Evolutionary conservation across 64 coral and sea anemone genomes (phyloP).

Genomic region (Exaiptasia diaphana): DNA sequence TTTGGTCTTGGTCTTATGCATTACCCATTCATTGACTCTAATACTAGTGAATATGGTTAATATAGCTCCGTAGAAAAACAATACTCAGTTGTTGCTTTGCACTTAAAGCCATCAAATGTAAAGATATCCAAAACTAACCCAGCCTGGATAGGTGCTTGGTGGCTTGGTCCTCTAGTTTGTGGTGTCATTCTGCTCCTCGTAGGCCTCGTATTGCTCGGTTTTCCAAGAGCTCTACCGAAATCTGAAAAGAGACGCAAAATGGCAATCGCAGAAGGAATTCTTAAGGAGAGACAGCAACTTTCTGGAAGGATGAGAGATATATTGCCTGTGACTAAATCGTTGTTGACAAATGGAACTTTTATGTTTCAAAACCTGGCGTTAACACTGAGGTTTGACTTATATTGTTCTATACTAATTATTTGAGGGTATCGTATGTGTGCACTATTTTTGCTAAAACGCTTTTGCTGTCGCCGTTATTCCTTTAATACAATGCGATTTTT

Average conservation of each 20-base stretch:
- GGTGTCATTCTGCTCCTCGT: constrained; percentile 4
- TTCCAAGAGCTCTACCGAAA: constrained; percentile 20
- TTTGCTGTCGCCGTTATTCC: too few species aligned
- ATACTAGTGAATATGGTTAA: background rate
- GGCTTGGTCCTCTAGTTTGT: constrained; percentile 30
- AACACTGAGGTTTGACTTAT: background rate
- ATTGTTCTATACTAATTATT: background rate
- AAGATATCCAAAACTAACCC: background rate
- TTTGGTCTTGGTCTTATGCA: background rate
- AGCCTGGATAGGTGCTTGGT: constrained; percentile 54
- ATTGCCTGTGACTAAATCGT: constrained; percentile 57
- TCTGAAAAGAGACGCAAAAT: background rate
- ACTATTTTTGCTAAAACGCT: too few species aligned
- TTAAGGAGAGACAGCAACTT: background rate
- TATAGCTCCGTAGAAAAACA: background rate
- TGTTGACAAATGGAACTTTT: constrained; percentile 70
- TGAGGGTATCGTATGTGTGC: too few species aligned
- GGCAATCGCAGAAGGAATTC: constrained; percentile 28
- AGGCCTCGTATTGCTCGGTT: constrained; percentile 8
- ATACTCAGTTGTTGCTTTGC: background rate
- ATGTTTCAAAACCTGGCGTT: constrained; percentile 75
- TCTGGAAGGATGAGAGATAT: constrained; percentile 37
- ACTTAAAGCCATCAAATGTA: constrained; percentile 11
- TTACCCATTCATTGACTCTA: background rate
- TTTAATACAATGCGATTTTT: too few species aligned